A percentile compares a stretch with the other conserved stretches of the same genome.
Conservation (phyloP, 2,113 vertebrate genomes). For the Ailuropoda melanoleuca region DNA sequence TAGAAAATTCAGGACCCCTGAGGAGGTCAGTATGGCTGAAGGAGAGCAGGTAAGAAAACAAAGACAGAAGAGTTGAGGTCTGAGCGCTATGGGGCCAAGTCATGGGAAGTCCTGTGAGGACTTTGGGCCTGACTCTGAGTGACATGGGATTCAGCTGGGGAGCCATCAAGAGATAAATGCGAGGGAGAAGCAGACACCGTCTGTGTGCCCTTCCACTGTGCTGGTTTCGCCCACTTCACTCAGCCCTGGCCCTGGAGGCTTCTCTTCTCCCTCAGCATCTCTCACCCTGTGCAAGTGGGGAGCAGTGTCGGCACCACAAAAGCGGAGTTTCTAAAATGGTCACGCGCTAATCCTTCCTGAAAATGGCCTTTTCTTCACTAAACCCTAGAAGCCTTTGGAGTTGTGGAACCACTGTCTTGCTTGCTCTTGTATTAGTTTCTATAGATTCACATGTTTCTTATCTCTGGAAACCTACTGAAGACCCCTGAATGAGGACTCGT, state of each 20-base stretch:
- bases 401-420: accelerated
- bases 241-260: neutral
- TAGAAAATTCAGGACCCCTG: neutral
- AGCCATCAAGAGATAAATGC: accelerated
- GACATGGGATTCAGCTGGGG: neutral
- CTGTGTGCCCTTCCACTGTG: accelerated
- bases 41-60: neutral
- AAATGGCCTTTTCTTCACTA: neutral
- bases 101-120: neutral
- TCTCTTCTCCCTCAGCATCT: too few relatives aligned
- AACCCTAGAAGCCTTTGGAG: neutral
- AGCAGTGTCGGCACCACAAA: accelerated
- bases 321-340: neutral
- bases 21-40: too few relatives aligned
- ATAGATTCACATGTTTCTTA: neutral
- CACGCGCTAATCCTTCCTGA: too few relatives aligned
- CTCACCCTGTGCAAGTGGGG: neutral
- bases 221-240: neutral
- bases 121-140: neutral
- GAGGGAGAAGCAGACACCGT: neutral
- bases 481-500: neutral
- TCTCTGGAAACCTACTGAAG: neutral
- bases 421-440: neutral
- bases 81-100: neutral
- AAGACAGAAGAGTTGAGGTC: neutral